phyloP scores from a whole-genome alignment of 2,797 vertebrate species.

The Buceros bicornis region DNA sequence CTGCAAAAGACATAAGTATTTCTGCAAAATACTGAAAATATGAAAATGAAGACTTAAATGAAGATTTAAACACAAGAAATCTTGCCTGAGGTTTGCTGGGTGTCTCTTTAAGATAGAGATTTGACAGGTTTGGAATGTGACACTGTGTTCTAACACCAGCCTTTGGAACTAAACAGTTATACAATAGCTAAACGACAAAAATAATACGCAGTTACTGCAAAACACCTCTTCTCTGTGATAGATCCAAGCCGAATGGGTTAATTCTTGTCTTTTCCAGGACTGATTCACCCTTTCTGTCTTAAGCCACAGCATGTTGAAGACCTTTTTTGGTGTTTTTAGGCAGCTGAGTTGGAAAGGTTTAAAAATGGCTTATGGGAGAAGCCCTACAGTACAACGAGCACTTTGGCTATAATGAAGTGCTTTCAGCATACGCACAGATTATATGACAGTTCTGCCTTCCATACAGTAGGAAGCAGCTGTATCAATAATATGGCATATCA shows the following conservation, averaged over 20 bases:
- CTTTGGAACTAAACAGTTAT: not conserved
- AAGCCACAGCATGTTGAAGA: not conserved
- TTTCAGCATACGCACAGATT: constrained; percentile 27
- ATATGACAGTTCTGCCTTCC: not conserved
- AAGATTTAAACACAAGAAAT: not conserved
- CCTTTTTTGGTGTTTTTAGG: not conserved
- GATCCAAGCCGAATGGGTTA: not conserved
- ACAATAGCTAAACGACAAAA: not conserved
- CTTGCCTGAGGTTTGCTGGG: not conserved
- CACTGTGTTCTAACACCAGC: not conserved
- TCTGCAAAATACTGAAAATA: not conserved
- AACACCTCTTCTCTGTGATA: not conserved
- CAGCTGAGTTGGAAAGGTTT: constrained; percentile 12
- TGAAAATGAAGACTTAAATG: not conserved
- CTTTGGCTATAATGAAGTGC: not conserved
- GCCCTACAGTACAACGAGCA: not conserved
- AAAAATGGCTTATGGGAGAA: constrained; percentile 17
- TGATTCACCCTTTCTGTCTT: not conserved
- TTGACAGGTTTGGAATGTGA: not conserved
- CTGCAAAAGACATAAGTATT: not conserved
- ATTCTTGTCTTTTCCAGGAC: not conserved
- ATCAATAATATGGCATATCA: not conserved
- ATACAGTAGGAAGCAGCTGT: not conserved
- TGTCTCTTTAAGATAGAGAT: not conserved
- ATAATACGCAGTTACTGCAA: not conserved